phyloP scores from a whole-genome alignment of 2,888 invertebrate genomes.

The Pseudoips prasinana region DNA sequence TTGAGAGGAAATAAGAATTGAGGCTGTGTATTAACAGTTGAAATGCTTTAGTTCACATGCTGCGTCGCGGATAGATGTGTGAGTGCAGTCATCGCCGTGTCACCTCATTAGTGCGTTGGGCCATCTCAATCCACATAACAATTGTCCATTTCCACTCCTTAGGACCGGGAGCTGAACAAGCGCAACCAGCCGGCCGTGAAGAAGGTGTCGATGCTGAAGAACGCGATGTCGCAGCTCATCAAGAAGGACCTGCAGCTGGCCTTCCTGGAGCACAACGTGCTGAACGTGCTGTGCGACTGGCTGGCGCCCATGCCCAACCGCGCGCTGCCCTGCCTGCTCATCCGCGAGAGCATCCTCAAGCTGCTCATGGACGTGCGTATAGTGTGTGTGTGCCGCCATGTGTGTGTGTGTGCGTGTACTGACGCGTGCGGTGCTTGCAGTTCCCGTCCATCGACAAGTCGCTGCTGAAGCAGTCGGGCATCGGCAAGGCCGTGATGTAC shows the following conservation, averaged over 20 bases:
- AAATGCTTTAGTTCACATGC: too few species aligned
- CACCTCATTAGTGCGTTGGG: too few species aligned
- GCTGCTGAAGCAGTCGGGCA: conserved; percentile 96
- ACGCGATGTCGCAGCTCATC: conserved; percentile 94
- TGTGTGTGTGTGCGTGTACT: too few species aligned
- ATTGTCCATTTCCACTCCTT: too few species aligned
- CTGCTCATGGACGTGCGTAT: conserved; percentile 87
- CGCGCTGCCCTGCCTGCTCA: conserved; percentile 96
- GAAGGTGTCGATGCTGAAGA: conserved; percentile 95
- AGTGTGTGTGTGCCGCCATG: too few species aligned
- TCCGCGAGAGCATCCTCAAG: conserved; percentile 93
- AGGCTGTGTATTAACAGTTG: too few species aligned
- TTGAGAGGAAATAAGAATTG: too few species aligned
- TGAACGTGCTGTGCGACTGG: conserved; percentile 97
- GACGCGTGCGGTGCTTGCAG: too few species aligned
- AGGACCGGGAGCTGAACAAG: conserved; percentile 92
- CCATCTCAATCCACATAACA: too few species aligned
- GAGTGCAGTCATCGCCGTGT: too few species aligned
- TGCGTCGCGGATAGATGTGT: too few species aligned
- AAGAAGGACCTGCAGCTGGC: conserved; percentile 97
- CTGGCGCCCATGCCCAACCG: conserved; percentile 98
- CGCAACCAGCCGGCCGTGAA: conserved; percentile 93
- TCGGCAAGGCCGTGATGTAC: conserved; percentile 99
- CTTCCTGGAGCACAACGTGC: conserved; percentile 97
- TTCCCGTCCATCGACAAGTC: conserved; percentile 95